Conservation (phyloP, 2,113 vertebrate species). For the Platichthys flesus region DNA sequence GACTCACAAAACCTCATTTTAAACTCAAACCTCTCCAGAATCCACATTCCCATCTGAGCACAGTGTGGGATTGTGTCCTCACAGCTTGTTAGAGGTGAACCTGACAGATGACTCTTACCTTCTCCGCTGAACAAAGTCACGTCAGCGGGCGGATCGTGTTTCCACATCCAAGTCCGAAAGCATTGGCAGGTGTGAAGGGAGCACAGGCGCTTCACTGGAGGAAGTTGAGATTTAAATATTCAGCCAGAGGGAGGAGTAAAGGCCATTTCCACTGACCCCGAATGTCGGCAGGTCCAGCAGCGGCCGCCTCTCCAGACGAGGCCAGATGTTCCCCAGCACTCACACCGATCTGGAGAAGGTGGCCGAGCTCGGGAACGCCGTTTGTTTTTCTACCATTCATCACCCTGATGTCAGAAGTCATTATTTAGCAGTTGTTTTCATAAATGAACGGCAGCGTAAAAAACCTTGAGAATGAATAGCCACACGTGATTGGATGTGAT, state of each 20-base stretch:
- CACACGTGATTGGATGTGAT: slow-evolving; percentile 82
- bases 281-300: slow-evolving; percentile 54
- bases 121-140: not conserved
- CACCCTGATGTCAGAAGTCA: slow-evolving; percentile 84
- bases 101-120: not conserved
- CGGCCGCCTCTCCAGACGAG: slow-evolving; percentile 29
- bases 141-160: slow-evolving; percentile 50
- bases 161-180: slow-evolving; percentile 51
- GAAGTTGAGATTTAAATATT: slow-evolving; percentile 70
- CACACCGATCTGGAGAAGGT: not conserved
- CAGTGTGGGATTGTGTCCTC: not conserved
- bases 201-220: slow-evolving; percentile 34
- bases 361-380: slow-evolving; percentile 52
- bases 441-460: slow-evolving; percentile 72
- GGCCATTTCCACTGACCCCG: slow-evolving; percentile 70
- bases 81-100: not conserved
- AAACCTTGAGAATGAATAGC: slow-evolving; percentile 84
- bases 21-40: too few species aligned
- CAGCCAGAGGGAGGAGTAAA: slow-evolving; percentile 34
- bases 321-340: slow-evolving; percentile 74
- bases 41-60: not conserved
- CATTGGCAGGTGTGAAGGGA: slow-evolving; percentile 77
- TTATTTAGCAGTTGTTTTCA: slow-evolving; percentile 82
- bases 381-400: slow-evolving; percentile 85
- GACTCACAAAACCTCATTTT: too few species aligned